A percentile compares a stretch with the other conserved stretches of the same genome.
These are phyloP conservation scores for Perognathus longimembris DNA, from an alignment of 2,113 vertebrate genomes.

Conservation along the genomic window DNA sequence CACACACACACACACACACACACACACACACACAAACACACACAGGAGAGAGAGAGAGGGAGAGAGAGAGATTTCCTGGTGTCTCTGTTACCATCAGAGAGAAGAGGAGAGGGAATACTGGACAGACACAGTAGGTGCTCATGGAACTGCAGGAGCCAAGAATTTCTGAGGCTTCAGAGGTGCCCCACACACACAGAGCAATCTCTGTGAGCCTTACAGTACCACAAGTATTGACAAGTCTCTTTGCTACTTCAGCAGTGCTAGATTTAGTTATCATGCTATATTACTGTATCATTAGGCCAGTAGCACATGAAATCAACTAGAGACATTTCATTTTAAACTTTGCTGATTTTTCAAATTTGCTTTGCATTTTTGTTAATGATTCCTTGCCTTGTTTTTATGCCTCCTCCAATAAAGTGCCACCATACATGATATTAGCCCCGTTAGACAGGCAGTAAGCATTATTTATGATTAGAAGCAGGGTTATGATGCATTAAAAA, in stretches of 20 bases:
- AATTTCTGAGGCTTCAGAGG: neutral
- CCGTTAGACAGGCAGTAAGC: constrained; percentile 83
- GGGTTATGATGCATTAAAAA: constrained; percentile 82
- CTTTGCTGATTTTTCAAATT: constrained; percentile 89
- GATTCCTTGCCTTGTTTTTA: constrained; percentile 84
- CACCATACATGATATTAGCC: constrained; percentile 83
- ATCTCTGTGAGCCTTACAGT: neutral
- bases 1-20: too few relatives aligned
- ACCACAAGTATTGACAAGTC: neutral
- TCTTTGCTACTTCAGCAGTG: neutral
- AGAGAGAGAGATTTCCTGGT: neutral
- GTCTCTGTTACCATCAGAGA: neutral
- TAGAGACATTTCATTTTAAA: constrained; percentile 83
- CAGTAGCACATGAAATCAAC: constrained; percentile 82
- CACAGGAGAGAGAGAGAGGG: too few relatives aligned
- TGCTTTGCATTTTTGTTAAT: constrained; percentile 85
- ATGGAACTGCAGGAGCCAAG: neutral
- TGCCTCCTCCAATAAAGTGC: constrained; percentile 82
- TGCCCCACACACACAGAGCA: neutral
- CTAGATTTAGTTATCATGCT: constrained; percentile 78
- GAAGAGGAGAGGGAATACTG: neutral
- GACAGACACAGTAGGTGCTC: neutral
- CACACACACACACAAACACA: neutral
- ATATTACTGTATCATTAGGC: constrained; percentile 80
- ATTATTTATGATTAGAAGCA: constrained; percentile 80